Conservation (phyloP, 2,888 invertebrate genomes). For the Cephonodes hylas region DNA sequence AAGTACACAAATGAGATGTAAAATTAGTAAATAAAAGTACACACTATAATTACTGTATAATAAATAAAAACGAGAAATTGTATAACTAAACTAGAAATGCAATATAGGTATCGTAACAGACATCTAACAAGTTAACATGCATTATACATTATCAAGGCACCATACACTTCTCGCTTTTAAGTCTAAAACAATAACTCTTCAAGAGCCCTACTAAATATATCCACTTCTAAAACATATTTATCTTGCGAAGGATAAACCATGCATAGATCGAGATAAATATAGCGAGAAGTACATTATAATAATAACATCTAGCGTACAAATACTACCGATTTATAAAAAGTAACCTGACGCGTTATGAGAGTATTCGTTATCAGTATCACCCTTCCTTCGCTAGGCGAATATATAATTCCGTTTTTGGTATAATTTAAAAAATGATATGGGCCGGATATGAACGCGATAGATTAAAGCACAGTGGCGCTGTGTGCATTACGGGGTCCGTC, state of each 20-base stretch:
- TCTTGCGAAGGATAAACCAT: slow-evolving; percentile 68
- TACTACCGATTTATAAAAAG: slow-evolving; percentile 60
- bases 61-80: slow-evolving; percentile 75
- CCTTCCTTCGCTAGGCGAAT: slow-evolving; percentile 46
- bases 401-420: slow-evolving; percentile 44
- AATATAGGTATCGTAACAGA: slow-evolving; percentile 67
- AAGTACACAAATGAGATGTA: slow-evolving; percentile 68
- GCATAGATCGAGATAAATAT: slow-evolving; percentile 54
- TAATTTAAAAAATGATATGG: slow-evolving; percentile 42
- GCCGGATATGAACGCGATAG: slow-evolving; percentile 53
- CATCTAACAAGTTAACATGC: slow-evolving; percentile 68
- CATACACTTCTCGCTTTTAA: slow-evolving; percentile 48
- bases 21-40: slow-evolving; percentile 69
- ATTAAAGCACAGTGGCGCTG: slow-evolving; percentile 28
- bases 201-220: slow-evolving; percentile 29
- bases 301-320: slow-evolving; percentile 59
- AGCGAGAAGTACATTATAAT: slow-evolving; percentile 42
- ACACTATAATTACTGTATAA: slow-evolving; percentile 70
- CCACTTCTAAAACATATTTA: slow-evolving; percentile 71
- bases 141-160: slow-evolving; percentile 68
- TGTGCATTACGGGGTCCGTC: slow-evolving; percentile 20
- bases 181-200: slow-evolving; percentile 31
- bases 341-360: slow-evolving; percentile 44
- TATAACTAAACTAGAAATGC: slow-evolving; percentile 79
- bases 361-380: slow-evolving; percentile 48